Evolutionary conservation across 2,888 invertebrate species (phyloP).

Genomic region (Tromatobia lineatoria): DNA sequence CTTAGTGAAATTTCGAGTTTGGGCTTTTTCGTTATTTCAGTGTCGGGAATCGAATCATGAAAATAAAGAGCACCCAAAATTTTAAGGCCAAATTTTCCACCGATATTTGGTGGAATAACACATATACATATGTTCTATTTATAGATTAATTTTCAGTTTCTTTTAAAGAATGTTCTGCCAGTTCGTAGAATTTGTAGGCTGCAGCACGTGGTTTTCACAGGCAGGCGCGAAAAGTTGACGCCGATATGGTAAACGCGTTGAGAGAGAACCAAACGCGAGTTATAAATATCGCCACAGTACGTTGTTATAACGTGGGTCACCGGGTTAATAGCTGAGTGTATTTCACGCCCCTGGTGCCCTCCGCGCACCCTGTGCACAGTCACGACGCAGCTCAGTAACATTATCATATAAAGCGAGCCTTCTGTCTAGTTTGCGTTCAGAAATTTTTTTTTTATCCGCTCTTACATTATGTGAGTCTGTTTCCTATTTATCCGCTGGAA

Average conservation of each 20-base stretch:
- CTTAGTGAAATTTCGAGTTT: no score
- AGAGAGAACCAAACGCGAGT: constrained; percentile 67
- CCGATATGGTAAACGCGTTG: constrained; percentile 65
- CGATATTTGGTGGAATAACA: no score
- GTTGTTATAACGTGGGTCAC: constrained; percentile 75
- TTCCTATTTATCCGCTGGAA: constrained; percentile 25
- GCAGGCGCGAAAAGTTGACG: not conserved
- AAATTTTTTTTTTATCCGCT: constrained; percentile 68
- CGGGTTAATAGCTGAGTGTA: constrained; percentile 81
- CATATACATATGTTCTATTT: no score
- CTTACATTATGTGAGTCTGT: constrained; percentile 26
- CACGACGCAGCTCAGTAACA: constrained; percentile 67
- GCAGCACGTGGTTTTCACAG: not conserved
- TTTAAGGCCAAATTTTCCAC: no score
- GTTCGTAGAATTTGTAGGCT: not conserved
- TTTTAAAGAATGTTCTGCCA: not conserved
- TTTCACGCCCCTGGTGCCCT: constrained; percentile 77
- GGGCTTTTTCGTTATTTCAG: no score
- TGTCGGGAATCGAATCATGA: no score
- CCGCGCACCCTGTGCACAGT: constrained; percentile 61
- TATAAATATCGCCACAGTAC: constrained; percentile 52
- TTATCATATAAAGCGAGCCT: constrained; percentile 82
- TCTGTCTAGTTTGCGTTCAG: constrained; percentile 79
- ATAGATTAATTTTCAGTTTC: no score
- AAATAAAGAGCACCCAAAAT: no score